Base-by-base conservation (phyloP, 2,888 invertebrate genomes). In the Polyommatus iphigenia region DNA sequence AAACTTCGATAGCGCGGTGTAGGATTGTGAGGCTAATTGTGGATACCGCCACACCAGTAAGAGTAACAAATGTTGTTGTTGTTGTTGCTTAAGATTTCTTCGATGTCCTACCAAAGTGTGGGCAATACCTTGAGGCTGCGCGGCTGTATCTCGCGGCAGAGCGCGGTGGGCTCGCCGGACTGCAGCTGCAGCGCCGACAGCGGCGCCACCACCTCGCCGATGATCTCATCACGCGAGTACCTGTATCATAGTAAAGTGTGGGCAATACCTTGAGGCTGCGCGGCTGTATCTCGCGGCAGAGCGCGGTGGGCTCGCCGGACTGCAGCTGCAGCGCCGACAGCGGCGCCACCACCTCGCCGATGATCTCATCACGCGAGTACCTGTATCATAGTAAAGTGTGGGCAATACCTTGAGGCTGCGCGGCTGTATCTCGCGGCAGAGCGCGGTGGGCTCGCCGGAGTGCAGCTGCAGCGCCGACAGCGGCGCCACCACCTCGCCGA, bases 171-270 rank as follows among this genome's bases (percentile, higher is more conserved):
- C 80, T 94, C 93, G 1, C 93, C 93, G 79, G 90, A 90, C 84
- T 98, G 95, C 83, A 97, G 96, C 88, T 97, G 97, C 88, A 97
- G 95, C 85, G 95, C 96, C 13, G 97, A 96, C 83, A 98, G 90
- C n/a, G 97, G 96, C 84, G 98, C 98, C 84, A 99, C 97, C 78
- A 99, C 98, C 91, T 99, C 99, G 3, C 99, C 99, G 84, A 99
- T 98, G 85, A 99, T 98, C 90, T 99, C 99, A 88, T 99, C 99
- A 29, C 99, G 96, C 54, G 99, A 99, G 89, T 99, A 99, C 88
- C 99, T 97, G 85, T n/a, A n/a, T n/a, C n/a, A n/a, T n/a, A n/a
- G n/a, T n/a, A 46, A 46, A 46, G 46, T 46, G 10, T 46, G 62
- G 50, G 36, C 71, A 15, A 87, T 91, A 98, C 98, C 96, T 99